phyloP scores from a whole-genome alignment of 2,888 invertebrate species.

The Mesopsocus fuscifrons region DNA sequence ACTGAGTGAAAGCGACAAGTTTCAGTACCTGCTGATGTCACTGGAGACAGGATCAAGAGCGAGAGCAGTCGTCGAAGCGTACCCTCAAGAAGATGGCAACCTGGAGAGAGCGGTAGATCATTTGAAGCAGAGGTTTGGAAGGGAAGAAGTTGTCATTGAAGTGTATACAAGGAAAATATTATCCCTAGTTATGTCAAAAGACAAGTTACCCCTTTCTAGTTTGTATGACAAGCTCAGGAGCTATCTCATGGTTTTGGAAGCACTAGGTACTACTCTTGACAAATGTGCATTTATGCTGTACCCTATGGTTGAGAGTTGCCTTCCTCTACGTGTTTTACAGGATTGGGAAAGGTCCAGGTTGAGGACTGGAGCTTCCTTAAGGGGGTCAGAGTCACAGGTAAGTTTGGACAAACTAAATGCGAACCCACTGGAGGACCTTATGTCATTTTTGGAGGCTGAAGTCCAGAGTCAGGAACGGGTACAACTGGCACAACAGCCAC shows the following conservation, averaged over 20 bases:
- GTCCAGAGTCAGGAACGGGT: too few relatives aligned
- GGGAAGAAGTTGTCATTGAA: constrained; percentile 18
- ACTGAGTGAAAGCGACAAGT: constrained; percentile 16
- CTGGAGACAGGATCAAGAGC: constrained; percentile 16
- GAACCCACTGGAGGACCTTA: too few relatives aligned
- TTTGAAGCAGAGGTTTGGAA: constrained; percentile 16
- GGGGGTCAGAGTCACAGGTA: too few relatives aligned
- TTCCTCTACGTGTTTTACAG: constrained; percentile 18
- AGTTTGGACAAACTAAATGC: too few relatives aligned
- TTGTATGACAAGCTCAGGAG: too few relatives aligned
- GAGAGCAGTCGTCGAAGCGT: constrained; percentile 17
- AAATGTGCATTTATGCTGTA: constrained; percentile 19
- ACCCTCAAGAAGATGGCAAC: constrained; percentile 17
- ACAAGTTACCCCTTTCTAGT: too few relatives aligned
- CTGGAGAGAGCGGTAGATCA: constrained; percentile 19
- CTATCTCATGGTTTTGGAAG: constrained; percentile 19
- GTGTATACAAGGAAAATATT: constrained; percentile 19
- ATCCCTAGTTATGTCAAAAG: constrained; percentile 18
- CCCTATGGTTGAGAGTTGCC: constrained; percentile 20
- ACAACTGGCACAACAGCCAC: too few relatives aligned
- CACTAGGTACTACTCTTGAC: constrained; percentile 18
- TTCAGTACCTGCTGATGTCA: constrained; percentile 17
- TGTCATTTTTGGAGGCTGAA: too few relatives aligned
- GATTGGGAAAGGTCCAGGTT: constrained; percentile 17
- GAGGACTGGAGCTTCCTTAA: too few relatives aligned